Conservation (phyloP, 2,888 invertebrate species). For the Erannis defoliaria region DNA sequence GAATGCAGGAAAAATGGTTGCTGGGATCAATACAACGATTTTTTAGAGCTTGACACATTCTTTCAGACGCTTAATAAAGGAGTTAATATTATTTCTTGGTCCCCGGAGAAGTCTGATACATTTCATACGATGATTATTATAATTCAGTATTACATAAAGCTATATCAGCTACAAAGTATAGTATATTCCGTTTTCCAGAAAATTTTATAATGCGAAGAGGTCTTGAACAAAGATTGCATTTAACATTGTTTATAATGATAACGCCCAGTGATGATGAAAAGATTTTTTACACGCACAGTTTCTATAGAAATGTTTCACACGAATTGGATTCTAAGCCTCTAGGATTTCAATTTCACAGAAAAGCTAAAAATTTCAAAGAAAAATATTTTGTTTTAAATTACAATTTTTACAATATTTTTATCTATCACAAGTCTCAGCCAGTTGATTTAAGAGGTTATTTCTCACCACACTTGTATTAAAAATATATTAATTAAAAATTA, state of each 20-base stretch:
- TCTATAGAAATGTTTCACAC: constrained; percentile 54
- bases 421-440: constrained; percentile 65
- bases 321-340: constrained; percentile 67
- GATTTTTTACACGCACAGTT: constrained; percentile 46
- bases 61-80: constrained; percentile 61
- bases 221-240: constrained; percentile 64
- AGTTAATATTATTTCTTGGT: constrained; percentile 65
- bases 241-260: constrained; percentile 75
- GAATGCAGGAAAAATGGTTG: constrained; percentile 59
- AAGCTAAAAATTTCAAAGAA: constrained; percentile 55
- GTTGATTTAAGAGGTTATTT: constrained; percentile 59
- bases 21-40: constrained; percentile 63
- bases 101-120: constrained; percentile 58
- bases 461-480: constrained; percentile 65
- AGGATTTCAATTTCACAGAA: constrained; percentile 78
- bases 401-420: constrained; percentile 69
- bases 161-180: constrained; percentile 28
- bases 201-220: constrained; percentile 74
- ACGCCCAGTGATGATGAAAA: constrained; percentile 55
- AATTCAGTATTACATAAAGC: constrained; percentile 54
- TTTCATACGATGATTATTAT: constrained; percentile 63
- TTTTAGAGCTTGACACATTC: constrained; percentile 72
- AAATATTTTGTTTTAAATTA: constrained; percentile 63
- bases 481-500: too few species aligned
- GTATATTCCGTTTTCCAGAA: constrained; percentile 71